Evolutionary conservation across 1,140 invertebrate species (phyloP).

Genomic region (Yoshiicerus persimilis): DNA sequence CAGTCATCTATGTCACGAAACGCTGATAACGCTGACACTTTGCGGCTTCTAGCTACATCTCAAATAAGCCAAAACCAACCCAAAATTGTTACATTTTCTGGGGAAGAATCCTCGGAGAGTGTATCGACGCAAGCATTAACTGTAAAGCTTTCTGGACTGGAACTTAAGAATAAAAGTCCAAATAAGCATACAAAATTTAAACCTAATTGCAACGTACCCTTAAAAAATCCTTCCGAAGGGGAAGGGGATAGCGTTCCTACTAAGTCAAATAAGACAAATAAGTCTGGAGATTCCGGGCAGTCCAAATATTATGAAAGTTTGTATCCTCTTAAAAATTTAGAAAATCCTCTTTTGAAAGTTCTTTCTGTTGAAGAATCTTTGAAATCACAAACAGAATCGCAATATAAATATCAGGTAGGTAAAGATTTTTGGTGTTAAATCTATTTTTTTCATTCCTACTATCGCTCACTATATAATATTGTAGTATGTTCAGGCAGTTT

Average conservation of each 20-base stretch:
- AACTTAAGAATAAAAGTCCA: too few species aligned
- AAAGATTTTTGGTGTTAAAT: too few species aligned
- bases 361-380: not conserved
- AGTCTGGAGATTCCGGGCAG: not conserved
- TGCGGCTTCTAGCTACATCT: not conserved
- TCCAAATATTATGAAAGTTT: not conserved
- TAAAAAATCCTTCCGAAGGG: too few species aligned
- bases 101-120: not conserved
- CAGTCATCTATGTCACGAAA: not conserved
- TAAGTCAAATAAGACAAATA: not conserved
- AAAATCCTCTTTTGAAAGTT: not conserved
- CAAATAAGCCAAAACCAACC: not conserved
- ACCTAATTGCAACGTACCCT: too few species aligned
- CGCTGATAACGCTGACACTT: not conserved
- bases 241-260: not conserved
- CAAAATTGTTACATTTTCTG: not conserved
- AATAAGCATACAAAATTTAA: too few species aligned
- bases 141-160: not conserved
- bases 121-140: not conserved
- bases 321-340: not conserved
- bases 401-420: not conserved
- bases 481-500: too few species aligned
- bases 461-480: not conserved
- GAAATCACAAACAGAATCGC: not conserved
- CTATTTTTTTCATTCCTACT: not conserved